Percentiles rank a stretch among this genome's conserved stretches.
Evolutionary conservation across 2,888 invertebrate genomes (phyloP).

Genomic region (Omphaloscelis lunosa): DNA sequence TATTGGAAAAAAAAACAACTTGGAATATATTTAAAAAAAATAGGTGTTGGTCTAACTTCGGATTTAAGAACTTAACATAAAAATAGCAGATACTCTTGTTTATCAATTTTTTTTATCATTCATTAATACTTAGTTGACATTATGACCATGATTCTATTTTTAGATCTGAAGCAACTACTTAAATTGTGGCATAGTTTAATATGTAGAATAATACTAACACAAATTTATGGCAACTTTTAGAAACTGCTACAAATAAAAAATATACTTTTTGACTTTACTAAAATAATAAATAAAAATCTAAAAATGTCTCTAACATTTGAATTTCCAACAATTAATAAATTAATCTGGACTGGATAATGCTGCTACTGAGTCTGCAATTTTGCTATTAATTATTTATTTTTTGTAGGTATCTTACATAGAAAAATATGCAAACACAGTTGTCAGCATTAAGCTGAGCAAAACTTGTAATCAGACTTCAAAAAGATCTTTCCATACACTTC

Average conservation of each 20-base stretch:
- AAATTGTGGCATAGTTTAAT: constrained; percentile 38
- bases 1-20: not conserved
- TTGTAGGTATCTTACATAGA: not conserved
- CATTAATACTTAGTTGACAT: not conserved
- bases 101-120: not conserved
- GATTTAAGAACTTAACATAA: constrained; percentile 1
- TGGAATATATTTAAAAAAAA: not conserved
- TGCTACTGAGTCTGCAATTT: constrained; percentile 3
- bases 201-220: constrained; percentile 24
- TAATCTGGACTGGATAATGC: not conserved
- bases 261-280: not conserved
- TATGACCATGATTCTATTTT: constrained; percentile 26
- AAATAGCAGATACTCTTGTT: not conserved
- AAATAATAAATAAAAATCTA: constrained; percentile 1
- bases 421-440: not conserved
- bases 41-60: not conserved
- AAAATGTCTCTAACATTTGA: not conserved
- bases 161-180: constrained; percentile 30
- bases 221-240: constrained; percentile 23
- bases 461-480: not conserved
- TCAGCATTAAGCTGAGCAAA: not conserved
- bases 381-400: constrained; percentile 2
- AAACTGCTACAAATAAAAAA: constrained; percentile 9
- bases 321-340: not conserved
- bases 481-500: not conserved